Base-by-base conservation (phyloP, 2,888 invertebrate genomes). In the Sipunculus nudus region DNA sequence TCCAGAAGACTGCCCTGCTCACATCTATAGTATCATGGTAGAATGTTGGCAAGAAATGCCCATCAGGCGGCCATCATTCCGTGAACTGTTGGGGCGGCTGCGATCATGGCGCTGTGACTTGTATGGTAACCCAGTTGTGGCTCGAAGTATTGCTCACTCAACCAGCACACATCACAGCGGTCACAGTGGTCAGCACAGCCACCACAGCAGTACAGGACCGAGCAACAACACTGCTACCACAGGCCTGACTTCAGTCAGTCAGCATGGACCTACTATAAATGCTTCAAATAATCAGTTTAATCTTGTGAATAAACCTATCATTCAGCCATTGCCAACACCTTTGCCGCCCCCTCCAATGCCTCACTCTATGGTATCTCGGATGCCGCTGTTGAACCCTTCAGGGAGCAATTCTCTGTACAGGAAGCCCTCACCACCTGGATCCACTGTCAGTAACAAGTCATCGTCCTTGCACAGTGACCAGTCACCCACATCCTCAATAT, bases 381-480 rank as follows among this genome's bases (percentile, higher is more conserved):
- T 56, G 29, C 29, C 55, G 32, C 40, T 10, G 10, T 13, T 13
- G 35, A 13, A 8, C 35, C 13, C 35, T 35, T 13, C 49, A 53
- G 60, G 53, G 55, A 61, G 59, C 49, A 61, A 59, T 5, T 70
- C 69, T 56, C 71, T 75, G 61, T 74, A 71, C 61, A 53, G 57
- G 39, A 76, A 76, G 67, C 71, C 75, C 4, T 78, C 79, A 0
- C 79, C 80, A 26, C 77, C 79, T 5, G 78, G 75, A 21, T 80
- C 79, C 19, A 72, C 77, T 19, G 75, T 77, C 41, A 80, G 79
- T 68, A 75, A 77, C 35, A 74, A 74, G 54, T 79, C 79, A 38
- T 76, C 78, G 13, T 70, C 68, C 31, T 23, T 45, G 5, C 49
- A 55, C 23, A 80, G 78, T 66, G 73, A 74, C 21, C 56, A 67